Conservation (phyloP, 2,888 invertebrate genomes). For the Orchesellides sinensis region DNA sequence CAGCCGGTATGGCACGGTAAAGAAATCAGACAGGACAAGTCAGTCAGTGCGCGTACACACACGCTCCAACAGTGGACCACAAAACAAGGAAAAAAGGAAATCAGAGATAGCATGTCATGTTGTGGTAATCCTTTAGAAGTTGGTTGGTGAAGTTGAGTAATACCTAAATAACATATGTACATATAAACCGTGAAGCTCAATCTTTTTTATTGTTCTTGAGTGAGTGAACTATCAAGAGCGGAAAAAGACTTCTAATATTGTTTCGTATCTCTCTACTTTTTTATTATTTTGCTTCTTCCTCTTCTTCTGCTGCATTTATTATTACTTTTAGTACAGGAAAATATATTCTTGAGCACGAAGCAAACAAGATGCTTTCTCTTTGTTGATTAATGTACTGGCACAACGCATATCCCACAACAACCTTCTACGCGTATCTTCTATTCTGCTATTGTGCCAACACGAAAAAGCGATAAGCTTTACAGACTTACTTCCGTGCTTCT, state of each 20-base stretch:
- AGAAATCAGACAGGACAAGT: conserved; percentile 6
- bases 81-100: too few relatives aligned
- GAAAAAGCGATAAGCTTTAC: too few relatives aligned
- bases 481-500: conserved; percentile 27
- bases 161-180: too few relatives aligned
- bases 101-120: too few relatives aligned
- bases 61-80: neutral
- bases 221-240: neutral
- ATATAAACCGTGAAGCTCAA: too few relatives aligned
- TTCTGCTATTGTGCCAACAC: neutral
- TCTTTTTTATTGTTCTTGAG: neutral
- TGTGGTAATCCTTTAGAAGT: too few relatives aligned
- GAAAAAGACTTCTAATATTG: too few relatives aligned
- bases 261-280: too few relatives aligned
- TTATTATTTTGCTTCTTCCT: neutral
- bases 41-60: neutral
- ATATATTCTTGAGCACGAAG: conserved; percentile 28
- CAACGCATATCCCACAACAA: too few relatives aligned
- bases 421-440: conserved; percentile 22
- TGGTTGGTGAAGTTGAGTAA: too few relatives aligned
- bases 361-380: conserved; percentile 32
- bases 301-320: neutral
- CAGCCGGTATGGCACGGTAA: neutral
- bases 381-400: conserved; percentile 52
- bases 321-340: neutral